These are phyloP conservation scores for Ameiurus melas DNA, from an alignment of 2,113 vertebrate genomes.

Conservation along the genomic window DNA sequence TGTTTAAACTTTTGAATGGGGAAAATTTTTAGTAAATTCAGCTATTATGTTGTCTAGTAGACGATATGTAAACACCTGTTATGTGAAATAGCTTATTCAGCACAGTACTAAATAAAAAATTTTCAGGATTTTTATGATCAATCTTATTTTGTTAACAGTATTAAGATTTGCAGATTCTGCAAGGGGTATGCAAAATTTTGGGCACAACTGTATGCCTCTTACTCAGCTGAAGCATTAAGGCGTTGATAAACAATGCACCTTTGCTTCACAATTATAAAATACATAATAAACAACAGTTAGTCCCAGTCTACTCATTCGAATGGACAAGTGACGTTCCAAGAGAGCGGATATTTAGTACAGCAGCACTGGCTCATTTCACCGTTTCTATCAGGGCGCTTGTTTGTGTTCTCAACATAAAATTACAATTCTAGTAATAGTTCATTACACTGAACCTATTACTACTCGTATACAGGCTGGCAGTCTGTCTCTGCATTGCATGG, in stretches of 20 bases:
- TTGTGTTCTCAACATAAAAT: no score
- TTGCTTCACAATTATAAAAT: not conserved
- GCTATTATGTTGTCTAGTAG: no score
- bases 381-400: not conserved
- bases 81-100: no score
- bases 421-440: not conserved
- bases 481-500: no score
- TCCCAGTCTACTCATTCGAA: not conserved
- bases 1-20: no score
- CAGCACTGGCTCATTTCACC: not conserved
- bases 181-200: no score
- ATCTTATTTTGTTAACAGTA: no score
- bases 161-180: no score
- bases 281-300: not conserved
- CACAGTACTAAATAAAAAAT: no score
- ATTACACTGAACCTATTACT: not conserved
- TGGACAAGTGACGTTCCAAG: not conserved
- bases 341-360: not conserved
- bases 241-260: not conserved
- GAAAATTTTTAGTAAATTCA: no score
- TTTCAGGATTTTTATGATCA: no score
- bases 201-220: not conserved
- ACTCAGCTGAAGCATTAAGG: not conserved
- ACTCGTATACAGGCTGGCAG: not conserved
- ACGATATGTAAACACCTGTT: no score